Evolutionary conservation across 2,113 vertebrate species (phyloP), one percentile per base, ranked within the genome.

Genomic region (Phrynosoma platyrhinos): DNA sequence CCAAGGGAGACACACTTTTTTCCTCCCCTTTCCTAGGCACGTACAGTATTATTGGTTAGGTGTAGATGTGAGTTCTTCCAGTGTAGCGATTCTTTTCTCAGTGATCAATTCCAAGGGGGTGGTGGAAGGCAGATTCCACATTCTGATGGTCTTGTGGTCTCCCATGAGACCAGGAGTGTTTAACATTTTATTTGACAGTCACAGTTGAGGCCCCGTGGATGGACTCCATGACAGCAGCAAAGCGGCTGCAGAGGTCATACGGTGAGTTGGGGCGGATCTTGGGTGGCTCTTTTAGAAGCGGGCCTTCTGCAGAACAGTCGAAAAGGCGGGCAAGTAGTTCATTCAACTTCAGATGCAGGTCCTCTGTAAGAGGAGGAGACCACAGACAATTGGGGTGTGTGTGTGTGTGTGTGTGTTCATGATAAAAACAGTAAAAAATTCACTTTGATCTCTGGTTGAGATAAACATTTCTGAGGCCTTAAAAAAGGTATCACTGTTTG

Each of bases 151-250:
- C n/a, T 0, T 4, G 83, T 27, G 16, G 80, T 1, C 32, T 1
- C 75, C 14, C n/a, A n/a, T n/a, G n/a, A n/a, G n/a, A n/a, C 0
- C 78, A 9, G 0, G 25, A 9, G 2, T 0, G 0, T 0, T 16
- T 4, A 0, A 0, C 18, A 2, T n/a, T 0, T 94, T 97, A 99
- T 62, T 98, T 97, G 52, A 99, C 98, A 0, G 91, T 91, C 80
- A 99, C 98, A 0, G 98, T 9, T 0, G 98, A 97, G n/a, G 97
- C 96, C 32, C 94, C 97, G 30, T 98, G 98, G 16, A 99, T 98
- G 88, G 98, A 99, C 94, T 99, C 98, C 98, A 99, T 99, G 83
- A 99, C 97, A 0, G 99, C 98, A 0, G 98, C 97, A 66, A 99
- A 97, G 0, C 98, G 97, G 93, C 97, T 99, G 94, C 98, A 99